Evolutionary conservation across 2,113 vertebrate species (phyloP).

Genomic region (Condylura cristata): DNA sequence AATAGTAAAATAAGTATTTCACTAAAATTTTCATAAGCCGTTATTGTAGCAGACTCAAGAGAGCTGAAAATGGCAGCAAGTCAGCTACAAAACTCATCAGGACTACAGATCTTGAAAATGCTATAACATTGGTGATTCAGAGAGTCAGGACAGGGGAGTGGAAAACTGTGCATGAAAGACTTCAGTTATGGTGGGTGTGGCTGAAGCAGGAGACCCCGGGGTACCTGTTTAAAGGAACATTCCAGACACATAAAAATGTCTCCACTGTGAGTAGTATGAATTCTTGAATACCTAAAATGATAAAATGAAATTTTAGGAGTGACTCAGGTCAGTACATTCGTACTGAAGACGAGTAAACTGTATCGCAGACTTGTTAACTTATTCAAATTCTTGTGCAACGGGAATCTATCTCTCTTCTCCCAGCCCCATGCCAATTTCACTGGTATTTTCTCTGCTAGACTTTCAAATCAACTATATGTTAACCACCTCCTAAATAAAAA

Average conservation of each 20-base stretch:
- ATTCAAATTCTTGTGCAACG: background rate
- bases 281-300: background rate
- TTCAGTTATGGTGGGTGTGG: background rate
- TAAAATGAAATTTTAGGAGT: background rate
- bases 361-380: background rate
- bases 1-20: background rate
- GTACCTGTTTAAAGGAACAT: background rate
- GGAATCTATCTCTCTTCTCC: background rate
- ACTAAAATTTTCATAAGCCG: background rate
- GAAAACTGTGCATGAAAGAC: background rate
- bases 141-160: background rate
- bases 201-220: background rate
- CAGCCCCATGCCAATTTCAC: background rate
- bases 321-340: background rate
- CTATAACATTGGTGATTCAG: background rate
- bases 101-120: background rate
- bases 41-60: background rate
- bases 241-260: background rate
- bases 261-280: accelerated
- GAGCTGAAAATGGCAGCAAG: background rate
- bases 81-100: background rate
- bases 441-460: background rate
- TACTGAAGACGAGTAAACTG: background rate
- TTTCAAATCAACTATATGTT: background rate
- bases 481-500: background rate